A percentile compares a stretch with the other conserved stretches of the same genome.
These are phyloP conservation scores for Uria aalge DNA, from an alignment of 2,113 vertebrate species.

Conservation along the genomic window DNA sequence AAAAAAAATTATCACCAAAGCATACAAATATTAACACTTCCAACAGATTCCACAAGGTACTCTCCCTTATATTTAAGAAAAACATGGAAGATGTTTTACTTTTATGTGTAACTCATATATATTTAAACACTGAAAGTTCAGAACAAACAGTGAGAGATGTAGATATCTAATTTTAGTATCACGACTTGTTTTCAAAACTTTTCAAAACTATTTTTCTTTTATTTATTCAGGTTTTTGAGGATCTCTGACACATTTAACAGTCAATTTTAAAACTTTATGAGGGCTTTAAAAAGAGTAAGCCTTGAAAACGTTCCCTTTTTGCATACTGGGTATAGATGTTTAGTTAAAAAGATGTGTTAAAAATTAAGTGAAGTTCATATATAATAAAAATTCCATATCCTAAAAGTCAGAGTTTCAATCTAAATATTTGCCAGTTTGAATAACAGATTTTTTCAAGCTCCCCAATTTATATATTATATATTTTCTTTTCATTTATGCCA, in stretches of 20 bases:
- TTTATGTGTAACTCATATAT: background rate
- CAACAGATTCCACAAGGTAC: background rate
- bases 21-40: background rate
- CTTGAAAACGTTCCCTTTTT: conserved; percentile 21
- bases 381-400: conserved; percentile 17
- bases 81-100: background rate
- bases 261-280: background rate
- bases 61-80: background rate
- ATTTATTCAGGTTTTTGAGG: background rate
- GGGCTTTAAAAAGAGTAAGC: background rate
- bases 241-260: background rate
- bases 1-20: background rate
- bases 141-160: background rate
- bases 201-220: background rate
- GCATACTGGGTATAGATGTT: background rate
- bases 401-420: background rate
- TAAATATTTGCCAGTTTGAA: conserved; percentile 2
- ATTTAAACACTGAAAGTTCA: conserved; percentile 10
- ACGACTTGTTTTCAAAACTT: background rate
- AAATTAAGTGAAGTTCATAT: conserved; percentile 15
- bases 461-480: background rate
- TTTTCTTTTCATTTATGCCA: background rate
- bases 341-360: conserved; percentile 20
- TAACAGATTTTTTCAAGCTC: background rate
- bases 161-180: background rate